phyloP scores from a whole-genome alignment of 1,140 invertebrate species.

The Sesamia nonagrioides region DNA sequence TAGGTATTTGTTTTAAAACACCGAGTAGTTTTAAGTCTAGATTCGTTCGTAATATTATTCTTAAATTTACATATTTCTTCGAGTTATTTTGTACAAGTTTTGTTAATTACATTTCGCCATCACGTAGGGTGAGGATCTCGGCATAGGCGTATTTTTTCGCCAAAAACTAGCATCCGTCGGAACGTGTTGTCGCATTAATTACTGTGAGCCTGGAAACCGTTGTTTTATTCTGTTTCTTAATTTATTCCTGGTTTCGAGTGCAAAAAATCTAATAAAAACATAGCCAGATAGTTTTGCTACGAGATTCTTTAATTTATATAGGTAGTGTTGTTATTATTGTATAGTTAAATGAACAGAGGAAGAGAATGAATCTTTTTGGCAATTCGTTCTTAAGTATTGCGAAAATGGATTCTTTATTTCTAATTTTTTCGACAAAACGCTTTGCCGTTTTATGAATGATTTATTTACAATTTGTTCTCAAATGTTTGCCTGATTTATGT shows the following conservation, averaged over 20 bases:
- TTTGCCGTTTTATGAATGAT: neutral
- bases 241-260: conserved; percentile 18
- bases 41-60: neutral
- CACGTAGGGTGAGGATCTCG: conserved; percentile 47
- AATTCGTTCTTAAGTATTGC: no score
- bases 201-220: conserved; percentile 38
- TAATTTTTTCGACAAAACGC: neutral
- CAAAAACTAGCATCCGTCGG: conserved; percentile 73
- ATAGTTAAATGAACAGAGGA: neutral
- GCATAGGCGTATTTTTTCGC: conserved; percentile 84
- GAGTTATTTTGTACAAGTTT: neutral
- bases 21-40: neutral
- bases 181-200: conserved; percentile 66
- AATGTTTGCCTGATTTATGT: conserved; percentile 26
- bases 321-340: neutral
- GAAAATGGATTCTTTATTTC: neutral
- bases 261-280: neutral
- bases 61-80: neutral
- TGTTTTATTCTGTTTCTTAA: conserved; percentile 27
- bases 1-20: neutral
- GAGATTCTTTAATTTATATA: neutral
- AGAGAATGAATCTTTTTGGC: no score
- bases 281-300: neutral
- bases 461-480: neutral
- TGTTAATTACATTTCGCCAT: conserved; percentile 27